These are phyloP conservation scores for Choloepus didactylus DNA, from an alignment of 2,797 vertebrate species.

Conservation along the genomic window DNA sequence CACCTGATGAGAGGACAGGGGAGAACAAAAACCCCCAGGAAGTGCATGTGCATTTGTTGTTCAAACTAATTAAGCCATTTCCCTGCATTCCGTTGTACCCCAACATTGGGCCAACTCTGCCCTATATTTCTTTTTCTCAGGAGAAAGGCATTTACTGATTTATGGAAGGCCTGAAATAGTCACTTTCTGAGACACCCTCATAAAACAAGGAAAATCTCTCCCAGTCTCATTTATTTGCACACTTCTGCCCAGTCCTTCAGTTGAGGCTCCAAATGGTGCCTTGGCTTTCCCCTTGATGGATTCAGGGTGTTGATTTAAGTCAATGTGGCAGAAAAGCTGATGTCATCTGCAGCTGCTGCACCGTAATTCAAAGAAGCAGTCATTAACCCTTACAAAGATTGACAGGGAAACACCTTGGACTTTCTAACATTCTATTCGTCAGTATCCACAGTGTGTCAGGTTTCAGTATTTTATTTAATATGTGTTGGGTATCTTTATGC, in stretches of 20 bases:
- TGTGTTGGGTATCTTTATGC: neutral
- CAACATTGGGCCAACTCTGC: neutral
- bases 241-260: constrained; percentile 61
- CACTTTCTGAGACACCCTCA: constrained; percentile 64
- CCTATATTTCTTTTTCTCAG: constrained; percentile 48
- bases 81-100: neutral
- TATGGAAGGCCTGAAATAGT: constrained; percentile 17
- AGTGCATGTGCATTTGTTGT: neutral
- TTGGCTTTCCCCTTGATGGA: constrained; percentile 73
- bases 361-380: constrained; percentile 71
- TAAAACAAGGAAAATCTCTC: constrained; percentile 51
- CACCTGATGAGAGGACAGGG: neutral
- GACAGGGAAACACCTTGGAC: neutral
- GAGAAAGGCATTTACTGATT: neutral
- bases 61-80: neutral
- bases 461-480: neutral
- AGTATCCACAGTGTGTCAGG: neutral
- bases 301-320: constrained; percentile 74
- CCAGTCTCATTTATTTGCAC: constrained; percentile 62
- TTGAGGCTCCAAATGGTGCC: constrained; percentile 65
- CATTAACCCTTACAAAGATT: constrained; percentile 76
- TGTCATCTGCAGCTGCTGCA: constrained; percentile 79
- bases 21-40: constrained; percentile 24
- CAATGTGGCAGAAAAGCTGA: constrained; percentile 83
- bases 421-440: neutral